These are phyloP conservation scores for Eupithecia pulchellata DNA, from an alignment of 2,888 invertebrate genomes.

Conservation along the genomic window DNA sequence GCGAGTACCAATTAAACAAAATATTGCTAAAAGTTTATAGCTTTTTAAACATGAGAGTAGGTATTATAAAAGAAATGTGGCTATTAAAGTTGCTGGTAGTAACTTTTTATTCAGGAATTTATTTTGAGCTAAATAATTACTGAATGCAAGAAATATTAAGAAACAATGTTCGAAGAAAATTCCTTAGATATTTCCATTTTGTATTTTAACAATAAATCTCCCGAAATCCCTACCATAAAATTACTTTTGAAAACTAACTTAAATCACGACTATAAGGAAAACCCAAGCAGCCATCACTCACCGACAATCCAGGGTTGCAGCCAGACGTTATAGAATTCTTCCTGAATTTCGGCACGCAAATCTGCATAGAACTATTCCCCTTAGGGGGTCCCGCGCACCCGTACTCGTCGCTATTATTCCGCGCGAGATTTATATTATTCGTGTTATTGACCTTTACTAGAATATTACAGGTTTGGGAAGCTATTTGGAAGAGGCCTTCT, in stretches of 20 bases:
- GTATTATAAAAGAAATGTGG: neutral
- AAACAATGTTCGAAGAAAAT: neutral
- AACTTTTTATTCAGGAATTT: neutral
- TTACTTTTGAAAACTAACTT: neutral
- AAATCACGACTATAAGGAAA: neutral
- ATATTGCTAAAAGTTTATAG: too few relatives aligned
- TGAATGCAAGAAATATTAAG: neutral
- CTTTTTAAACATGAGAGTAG: too few relatives aligned
- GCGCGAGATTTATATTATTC: constrained; percentile 89
- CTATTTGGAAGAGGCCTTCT: constrained; percentile 91
- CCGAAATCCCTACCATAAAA: neutral
- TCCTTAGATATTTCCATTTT: neutral
- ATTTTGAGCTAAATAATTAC: neutral
- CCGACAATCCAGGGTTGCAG: constrained; percentile 87
- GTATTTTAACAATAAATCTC: neutral
- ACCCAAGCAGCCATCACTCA: constrained; percentile 62
- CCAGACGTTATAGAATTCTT: constrained; percentile 81
- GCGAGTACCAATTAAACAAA: too few relatives aligned
- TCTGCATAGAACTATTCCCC: constrained; percentile 80
- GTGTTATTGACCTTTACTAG: constrained; percentile 91
- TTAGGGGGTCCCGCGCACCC: constrained; percentile 79
- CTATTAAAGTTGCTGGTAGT: neutral
- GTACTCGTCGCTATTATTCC: constrained; percentile 87
- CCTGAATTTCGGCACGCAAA: constrained; percentile 85
- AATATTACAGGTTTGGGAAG: constrained; percentile 91